Percentiles rank a stretch among this genome's conserved stretches.
Conservation (phyloP, 2,797 vertebrate species). For the Triplophysa bombifrons region DNA sequence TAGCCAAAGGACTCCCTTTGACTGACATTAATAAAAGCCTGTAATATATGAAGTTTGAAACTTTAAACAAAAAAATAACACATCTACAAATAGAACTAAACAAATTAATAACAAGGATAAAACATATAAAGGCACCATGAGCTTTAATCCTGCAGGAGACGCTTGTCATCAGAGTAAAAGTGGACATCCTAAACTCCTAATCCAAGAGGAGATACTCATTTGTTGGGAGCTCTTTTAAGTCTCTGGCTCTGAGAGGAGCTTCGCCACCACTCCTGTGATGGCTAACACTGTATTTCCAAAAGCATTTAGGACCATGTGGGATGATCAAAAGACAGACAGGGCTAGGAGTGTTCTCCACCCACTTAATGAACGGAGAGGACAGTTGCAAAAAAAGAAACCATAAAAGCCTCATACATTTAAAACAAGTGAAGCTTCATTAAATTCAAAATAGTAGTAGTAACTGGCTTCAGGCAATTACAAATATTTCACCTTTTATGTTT, state of each 20-base stretch:
- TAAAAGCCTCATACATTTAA: neutral
- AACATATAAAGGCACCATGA: neutral
- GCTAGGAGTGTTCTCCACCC: neutral
- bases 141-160: constrained; percentile 28
- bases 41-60: neutral
- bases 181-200: constrained; percentile 19
- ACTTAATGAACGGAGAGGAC: constrained; percentile 12
- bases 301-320: constrained; percentile 24
- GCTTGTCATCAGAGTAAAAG: constrained; percentile 8
- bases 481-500: constrained; percentile 17
- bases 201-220: constrained; percentile 12
- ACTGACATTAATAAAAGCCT: neutral
- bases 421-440: constrained; percentile 25
- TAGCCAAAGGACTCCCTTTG: neutral
- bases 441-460: neutral
- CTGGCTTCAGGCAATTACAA: constrained; percentile 33
- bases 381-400: constrained; percentile 2
- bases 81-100: neutral
- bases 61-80: neutral
- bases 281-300: neutral
- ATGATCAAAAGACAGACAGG: constrained; percentile 24
- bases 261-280: constrained; percentile 1
- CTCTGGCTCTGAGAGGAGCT: constrained; percentile 15
- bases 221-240: constrained; percentile 23
- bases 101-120: neutral